Conservation (phyloP, 2,797 vertebrate species). For the Sarcophilus harrisii region DNA sequence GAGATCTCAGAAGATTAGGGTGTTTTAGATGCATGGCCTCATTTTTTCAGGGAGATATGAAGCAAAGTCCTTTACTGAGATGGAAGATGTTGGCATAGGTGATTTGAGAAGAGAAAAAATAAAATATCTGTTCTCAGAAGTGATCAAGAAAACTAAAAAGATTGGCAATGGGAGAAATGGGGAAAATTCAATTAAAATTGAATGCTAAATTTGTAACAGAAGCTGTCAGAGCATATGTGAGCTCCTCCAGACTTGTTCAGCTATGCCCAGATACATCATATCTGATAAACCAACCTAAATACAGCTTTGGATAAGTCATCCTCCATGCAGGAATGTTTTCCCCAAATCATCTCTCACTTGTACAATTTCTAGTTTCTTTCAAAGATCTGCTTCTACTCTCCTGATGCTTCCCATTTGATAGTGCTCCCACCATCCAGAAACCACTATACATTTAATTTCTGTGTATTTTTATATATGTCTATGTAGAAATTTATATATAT, state of each 20-base stretch:
- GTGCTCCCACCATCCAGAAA: not conserved
- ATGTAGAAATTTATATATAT: too few species aligned
- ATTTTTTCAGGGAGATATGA: not conserved
- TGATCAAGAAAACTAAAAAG: not conserved
- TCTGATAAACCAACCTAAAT: too few species aligned
- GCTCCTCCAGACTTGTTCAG: not conserved
- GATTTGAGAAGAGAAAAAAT: not conserved
- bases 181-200: not conserved
- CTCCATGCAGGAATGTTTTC: not conserved
- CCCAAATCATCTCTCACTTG: not conserved
- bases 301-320: not conserved
- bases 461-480: not conserved
- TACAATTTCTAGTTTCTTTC: not conserved
- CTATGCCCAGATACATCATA: not conserved
- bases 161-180: not conserved
- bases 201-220: not conserved
- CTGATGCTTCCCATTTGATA: not conserved
- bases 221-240: not conserved
- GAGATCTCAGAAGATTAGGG: not conserved
- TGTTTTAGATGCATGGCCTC: not conserved
- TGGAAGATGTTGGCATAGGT: too few species aligned
- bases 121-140: not conserved
- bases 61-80: not conserved
- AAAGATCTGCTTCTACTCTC: not conserved
- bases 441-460: not conserved